Evolutionary conservation across 92 coral and sea anemone genomes (phyloP).

Genomic region (Desmophyllum pertusum): DNA sequence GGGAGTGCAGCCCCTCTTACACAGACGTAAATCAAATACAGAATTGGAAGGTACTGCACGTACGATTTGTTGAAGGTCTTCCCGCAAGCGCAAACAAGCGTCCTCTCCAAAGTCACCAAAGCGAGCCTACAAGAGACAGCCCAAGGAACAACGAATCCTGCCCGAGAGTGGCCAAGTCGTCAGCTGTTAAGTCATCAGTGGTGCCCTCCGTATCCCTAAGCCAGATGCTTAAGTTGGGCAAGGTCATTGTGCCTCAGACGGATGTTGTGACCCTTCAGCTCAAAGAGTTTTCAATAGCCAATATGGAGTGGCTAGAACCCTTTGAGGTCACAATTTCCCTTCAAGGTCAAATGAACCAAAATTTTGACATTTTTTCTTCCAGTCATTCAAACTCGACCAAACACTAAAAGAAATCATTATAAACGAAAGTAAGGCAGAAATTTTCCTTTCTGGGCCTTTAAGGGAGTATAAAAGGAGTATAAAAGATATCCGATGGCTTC

Average conservation of each 20-base stretch:
- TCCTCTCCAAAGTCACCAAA: neutral
- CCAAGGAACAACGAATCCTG: constrained; percentile 8
- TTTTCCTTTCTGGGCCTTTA: neutral
- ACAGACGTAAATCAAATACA: constrained; percentile 55
- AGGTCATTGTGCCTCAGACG: constrained; percentile 50
- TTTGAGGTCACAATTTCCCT: constrained; percentile 44
- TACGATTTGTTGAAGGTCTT: constrained; percentile 50
- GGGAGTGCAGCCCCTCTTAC: constrained; percentile 67
- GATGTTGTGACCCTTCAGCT: constrained; percentile 54
- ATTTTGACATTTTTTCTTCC: neutral
- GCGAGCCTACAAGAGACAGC: constrained; percentile 33
- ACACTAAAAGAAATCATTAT: neutral
- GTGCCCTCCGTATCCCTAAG: constrained; percentile 55
- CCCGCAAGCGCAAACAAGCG: neutral
- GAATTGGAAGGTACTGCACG: constrained; percentile 68
- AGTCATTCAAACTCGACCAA: neutral
- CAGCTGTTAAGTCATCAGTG: constrained; percentile 23
- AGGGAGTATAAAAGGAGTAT: neutral
- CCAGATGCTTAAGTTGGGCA: constrained; percentile 58
- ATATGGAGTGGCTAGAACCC: constrained; percentile 53
- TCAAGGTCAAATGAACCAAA: neutral
- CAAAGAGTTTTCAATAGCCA: constrained; percentile 45
- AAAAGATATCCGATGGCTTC: neutral
- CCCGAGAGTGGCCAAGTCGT: neutral
- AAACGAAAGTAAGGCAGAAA: neutral